Evolutionary conservation across 2,888 invertebrate genomes (phyloP).

Genomic region (Ptilodon capucinus): DNA sequence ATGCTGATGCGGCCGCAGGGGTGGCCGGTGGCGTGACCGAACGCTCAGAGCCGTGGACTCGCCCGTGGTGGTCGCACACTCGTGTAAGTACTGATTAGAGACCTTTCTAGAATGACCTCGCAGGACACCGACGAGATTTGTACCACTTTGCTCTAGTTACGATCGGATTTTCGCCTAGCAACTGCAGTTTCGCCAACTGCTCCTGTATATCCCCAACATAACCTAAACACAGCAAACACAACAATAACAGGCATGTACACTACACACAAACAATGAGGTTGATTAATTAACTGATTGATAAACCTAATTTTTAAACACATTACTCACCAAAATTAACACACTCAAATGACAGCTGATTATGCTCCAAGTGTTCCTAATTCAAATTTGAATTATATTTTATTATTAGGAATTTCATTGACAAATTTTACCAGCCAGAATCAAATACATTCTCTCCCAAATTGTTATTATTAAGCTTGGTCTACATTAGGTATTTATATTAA

Average conservation of each 20-base stretch:
- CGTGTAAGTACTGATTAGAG: conserved; percentile 40
- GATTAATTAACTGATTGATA: background rate
- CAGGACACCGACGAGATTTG: conserved; percentile 12
- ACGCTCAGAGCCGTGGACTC: conserved; percentile 16
- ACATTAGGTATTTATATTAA: too few relatives aligned
- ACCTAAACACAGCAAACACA: background rate
- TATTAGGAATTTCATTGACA: background rate
- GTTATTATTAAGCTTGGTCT: too few relatives aligned
- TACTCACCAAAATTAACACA: background rate
- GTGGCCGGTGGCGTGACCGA: background rate
- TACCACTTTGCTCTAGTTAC: conserved; percentile 1
- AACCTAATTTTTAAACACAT: background rate
- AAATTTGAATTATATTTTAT: background rate
- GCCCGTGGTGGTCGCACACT: conserved; percentile 28
- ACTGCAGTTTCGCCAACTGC: background rate
- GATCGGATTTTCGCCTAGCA: background rate
- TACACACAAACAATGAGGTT: background rate
- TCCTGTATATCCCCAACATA: background rate
- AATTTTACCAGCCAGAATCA: background rate
- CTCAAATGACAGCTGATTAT: background rate
- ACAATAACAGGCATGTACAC: background rate
- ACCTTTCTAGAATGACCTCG: conserved; percentile 36
- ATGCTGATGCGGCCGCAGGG: conserved; percentile 46
- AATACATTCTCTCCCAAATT: too few relatives aligned
- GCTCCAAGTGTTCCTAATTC: background rate